These are phyloP conservation scores for Hyposoter didymator DNA, from an alignment of 2,888 invertebrate species.

Conservation along the genomic window DNA sequence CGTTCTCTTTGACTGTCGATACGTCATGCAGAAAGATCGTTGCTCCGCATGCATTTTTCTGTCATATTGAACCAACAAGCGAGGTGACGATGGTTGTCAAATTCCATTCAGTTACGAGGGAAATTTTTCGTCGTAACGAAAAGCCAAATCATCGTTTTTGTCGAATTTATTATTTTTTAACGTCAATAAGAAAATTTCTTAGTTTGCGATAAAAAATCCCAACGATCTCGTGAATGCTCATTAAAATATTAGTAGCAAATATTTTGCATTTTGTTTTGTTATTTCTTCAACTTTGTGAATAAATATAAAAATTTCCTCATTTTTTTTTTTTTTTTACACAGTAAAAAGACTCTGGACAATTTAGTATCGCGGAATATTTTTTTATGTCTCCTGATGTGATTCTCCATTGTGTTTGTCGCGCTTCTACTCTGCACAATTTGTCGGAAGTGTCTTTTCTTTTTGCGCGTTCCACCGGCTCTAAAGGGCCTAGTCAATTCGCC, in stretches of 20 bases:
- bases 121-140: too few relatives aligned
- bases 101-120: not conserved
- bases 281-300: not conserved
- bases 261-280: not conserved
- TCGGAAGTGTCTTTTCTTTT: conserved; percentile 22
- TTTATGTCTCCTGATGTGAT: not conserved
- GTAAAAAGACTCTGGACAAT: not conserved
- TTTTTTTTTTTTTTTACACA: not conserved
- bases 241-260: not conserved
- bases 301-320: too few relatives aligned
- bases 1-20: conserved; percentile 43
- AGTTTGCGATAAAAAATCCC: not conserved
- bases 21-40: conserved; percentile 9
- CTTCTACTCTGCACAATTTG: not conserved
- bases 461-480: not conserved
- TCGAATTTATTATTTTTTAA: not conserved
- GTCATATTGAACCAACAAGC: conserved; percentile 24
- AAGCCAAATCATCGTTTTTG: not conserved
- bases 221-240: not conserved
- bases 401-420: not conserved
- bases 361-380: not conserved
- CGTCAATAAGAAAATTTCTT: not conserved
- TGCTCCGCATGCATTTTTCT: not conserved
- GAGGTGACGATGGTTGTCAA: conserved; percentile 18
- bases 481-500: conserved; percentile 34